Evolutionary conservation across 2,888 invertebrate genomes (phyloP), one percentile per base, ranked within the genome.

Genomic region (Timandra comae): DNA sequence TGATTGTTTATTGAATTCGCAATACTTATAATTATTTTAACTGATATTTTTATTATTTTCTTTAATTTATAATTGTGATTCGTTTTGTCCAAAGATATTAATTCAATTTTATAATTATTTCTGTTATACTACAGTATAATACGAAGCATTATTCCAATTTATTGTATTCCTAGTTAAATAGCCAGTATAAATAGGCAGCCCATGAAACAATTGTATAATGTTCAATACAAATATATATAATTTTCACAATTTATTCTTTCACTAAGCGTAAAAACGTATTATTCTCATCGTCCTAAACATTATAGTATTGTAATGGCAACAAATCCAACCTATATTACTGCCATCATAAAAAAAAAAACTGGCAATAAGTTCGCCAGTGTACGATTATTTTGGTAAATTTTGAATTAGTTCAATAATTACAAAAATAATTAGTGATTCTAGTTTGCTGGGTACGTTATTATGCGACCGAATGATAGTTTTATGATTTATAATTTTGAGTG

Each of bases 51-150:
- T 10, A 25, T 31, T 53, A 37, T 42, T 29, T 49, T 33, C 48
- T 51, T 49, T 46, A 46, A 39, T 40, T 41, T n/a, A n/a, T n/a
- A n/a, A n/a, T 46, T 55, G 56, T 64, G 52, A 54, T 64, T 63
- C 37, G 45, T 63, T 49, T 47, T 54, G 51, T 62, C 72, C 72
- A 72, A 72, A 72, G 69, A 72, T 59, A 46, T 55, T 52, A 46
- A 49, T 45, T 46, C 42, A 26, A 27, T 43, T 46, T 35, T n/a
- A n/a, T n/a, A n/a, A 24, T 31, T 34, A 11, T 24, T 27, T 43
- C 45, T 35, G 55, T 63, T 68, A 60, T 63, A 57, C 51, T 20
- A 16, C n/a, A 8, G 49, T 60, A 60, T 63, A 64, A 48, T 54
- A 27, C 10, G 27, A 40, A 35, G 27, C 9, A 27, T 36, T 35